phyloP scores from a whole-genome alignment of 2,888 invertebrate genomes.

The Idaea biselata region DNA sequence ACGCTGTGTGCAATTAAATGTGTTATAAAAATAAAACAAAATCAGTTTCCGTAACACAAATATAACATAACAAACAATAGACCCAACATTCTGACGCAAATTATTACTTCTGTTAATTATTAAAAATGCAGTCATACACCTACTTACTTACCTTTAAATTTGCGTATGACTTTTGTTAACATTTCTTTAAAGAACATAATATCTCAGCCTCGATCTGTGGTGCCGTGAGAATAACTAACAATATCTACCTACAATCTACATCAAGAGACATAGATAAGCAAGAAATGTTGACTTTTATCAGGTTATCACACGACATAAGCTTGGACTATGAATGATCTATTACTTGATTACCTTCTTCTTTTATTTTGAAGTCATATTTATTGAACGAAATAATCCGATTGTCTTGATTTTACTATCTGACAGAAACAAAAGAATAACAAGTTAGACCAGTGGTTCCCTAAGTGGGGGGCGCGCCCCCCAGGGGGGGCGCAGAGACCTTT shows the following conservation, averaged over 20 bases:
- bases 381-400: neutral
- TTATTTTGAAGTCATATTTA: neutral
- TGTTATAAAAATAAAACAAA: too few species aligned
- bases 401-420: neutral
- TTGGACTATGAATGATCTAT: neutral
- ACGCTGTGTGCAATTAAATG: too few species aligned
- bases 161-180: conserved; percentile 19
- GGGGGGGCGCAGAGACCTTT: too few species aligned
- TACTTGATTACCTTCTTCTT: neutral
- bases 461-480: too few species aligned
- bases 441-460: too few species aligned
- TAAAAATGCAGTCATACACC: neutral
- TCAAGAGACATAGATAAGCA: conserved; percentile 33
- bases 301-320: conserved; percentile 25
- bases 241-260: conserved; percentile 16
- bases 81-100: neutral
- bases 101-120: neutral
- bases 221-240: conserved; percentile 41
- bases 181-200: conserved; percentile 20
- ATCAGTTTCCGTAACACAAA: too few species aligned
- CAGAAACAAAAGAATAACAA: too few species aligned
- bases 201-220: conserved; percentile 39
- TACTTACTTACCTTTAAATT: conserved; percentile 21
- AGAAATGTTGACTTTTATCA: conserved; percentile 34
- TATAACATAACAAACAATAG: neutral